Percentiles rank a stretch among this genome's conserved stretches.
Conservation (phyloP, 2,113 vertebrate genomes). For the Otocyon megalotis region DNA sequence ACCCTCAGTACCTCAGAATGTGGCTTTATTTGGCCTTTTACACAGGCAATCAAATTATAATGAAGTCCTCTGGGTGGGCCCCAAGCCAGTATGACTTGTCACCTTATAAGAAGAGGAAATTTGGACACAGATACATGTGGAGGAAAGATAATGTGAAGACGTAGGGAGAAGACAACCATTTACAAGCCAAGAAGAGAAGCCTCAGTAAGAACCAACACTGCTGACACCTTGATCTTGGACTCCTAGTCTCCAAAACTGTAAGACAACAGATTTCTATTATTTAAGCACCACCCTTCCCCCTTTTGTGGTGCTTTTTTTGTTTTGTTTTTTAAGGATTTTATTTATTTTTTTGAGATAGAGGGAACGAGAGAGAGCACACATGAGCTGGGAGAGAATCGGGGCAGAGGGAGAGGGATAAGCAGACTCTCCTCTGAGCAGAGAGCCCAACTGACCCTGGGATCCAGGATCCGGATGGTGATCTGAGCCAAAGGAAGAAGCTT, state of each 20-base stretch:
- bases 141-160: neutral
- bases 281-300: neutral
- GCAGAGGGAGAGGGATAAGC: no score
- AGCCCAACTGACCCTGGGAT: no score
- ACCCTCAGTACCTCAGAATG: neutral
- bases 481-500: no score
- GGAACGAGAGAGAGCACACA: no score
- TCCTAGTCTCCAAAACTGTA: neutral
- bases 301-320: neutral
- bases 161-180: neutral
- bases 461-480: no score
- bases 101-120: neutral
- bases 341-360: no score
- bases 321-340: no score
- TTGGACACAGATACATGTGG: neutral
- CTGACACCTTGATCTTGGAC: neutral
- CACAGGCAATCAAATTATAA: neutral
- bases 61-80: neutral
- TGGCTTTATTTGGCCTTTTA: neutral
- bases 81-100: neutral
- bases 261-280: neutral
- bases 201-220: neutral
- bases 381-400: no score
- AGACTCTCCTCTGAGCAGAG: no score
- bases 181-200: neutral